A percentile compares a stretch with the other conserved stretches of the same genome.
phyloP scores from a whole-genome alignment of 2,113 vertebrate species.

The Ammospiza nelsoni region DNA sequence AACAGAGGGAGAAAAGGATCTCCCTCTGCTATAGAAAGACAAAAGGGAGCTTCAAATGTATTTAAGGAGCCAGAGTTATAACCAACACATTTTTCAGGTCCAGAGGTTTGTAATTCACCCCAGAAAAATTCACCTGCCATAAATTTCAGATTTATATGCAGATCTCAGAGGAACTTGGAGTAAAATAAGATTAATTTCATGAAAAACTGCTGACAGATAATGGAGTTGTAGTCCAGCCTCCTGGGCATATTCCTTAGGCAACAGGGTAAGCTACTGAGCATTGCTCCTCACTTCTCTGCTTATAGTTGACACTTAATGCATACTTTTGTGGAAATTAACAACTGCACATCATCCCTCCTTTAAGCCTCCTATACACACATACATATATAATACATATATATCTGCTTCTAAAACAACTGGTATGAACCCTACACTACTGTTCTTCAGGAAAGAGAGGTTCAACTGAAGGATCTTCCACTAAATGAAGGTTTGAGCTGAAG shows the following conservation, averaged over 20 bases:
- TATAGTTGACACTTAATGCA: background rate
- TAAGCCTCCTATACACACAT: background rate
- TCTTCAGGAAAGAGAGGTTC: background rate
- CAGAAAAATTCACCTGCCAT: background rate
- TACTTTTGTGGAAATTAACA: background rate
- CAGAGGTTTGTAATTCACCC: background rate
- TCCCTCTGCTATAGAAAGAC: background rate
- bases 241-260: background rate
- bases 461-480: background rate
- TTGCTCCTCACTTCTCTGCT: background rate
- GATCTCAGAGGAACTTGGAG: background rate
- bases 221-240: background rate
- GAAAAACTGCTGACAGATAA: background rate
- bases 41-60: background rate
- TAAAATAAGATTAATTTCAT: background rate
- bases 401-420: background rate
- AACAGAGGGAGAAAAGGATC: background rate
- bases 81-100: background rate
- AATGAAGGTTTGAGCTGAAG: background rate
- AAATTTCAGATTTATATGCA: background rate
- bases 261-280: background rate
- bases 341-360: background rate
- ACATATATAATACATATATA: accelerated
- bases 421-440: background rate
- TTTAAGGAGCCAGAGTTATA: background rate